A percentile compares a stretch with the other conserved stretches of the same genome.
Conservation (phyloP, 2,888 invertebrate species). For the Epistrophe grossulariae region DNA sequence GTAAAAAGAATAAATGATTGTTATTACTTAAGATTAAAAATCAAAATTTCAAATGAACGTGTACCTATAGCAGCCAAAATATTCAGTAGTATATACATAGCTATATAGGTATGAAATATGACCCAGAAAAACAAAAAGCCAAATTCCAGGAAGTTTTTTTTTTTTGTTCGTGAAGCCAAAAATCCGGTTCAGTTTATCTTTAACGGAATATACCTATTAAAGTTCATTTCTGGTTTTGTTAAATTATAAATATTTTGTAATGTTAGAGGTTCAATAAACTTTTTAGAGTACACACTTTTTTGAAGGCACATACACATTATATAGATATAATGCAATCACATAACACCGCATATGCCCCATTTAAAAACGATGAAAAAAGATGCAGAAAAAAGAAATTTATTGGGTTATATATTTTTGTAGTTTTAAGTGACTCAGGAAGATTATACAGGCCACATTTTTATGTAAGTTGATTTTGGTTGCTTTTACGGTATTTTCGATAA, state of each 20-base stretch:
- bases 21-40: not conserved
- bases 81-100: no score
- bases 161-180: not conserved
- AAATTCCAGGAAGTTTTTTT: not conserved
- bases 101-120: not conserved
- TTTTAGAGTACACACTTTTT: not conserved
- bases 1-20: not conserved
- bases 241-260: not conserved
- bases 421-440: not conserved
- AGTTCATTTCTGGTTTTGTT: not conserved
- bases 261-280: not conserved
- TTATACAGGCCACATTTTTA: not conserved
- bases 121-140: conserved; percentile 40
- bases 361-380: not conserved
- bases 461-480: not conserved
- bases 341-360: not conserved
- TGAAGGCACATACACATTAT: not conserved
- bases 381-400: not conserved
- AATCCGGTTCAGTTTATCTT: conserved; percentile 1
- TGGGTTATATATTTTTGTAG: not conserved
- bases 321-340: not conserved
- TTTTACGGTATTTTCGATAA: no score
- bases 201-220: not conserved
- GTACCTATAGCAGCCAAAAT: not conserved
- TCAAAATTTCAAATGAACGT: not conserved